Evolutionary conservation across 2,797 vertebrate species (phyloP).

Genomic region (Acridotheres tristis): DNA sequence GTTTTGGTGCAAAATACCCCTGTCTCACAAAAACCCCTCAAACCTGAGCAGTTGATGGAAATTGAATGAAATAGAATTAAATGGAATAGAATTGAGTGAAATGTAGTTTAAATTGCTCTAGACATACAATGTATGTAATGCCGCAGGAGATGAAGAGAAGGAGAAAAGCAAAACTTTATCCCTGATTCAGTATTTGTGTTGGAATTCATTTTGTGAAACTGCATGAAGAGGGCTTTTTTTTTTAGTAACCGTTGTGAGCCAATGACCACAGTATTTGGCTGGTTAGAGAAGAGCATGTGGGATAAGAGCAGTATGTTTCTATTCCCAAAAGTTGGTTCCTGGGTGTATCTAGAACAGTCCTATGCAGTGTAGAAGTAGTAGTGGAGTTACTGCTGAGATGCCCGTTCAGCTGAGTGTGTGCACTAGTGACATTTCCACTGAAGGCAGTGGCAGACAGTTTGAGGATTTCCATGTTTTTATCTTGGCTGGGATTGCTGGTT

Average conservation of each 20-base stretch:
- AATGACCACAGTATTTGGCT: not conserved
- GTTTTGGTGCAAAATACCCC: not conserved
- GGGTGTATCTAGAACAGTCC: not conserved
- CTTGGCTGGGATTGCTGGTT: not conserved
- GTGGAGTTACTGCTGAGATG: not conserved
- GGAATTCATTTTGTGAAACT: not conserved
- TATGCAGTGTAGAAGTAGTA: not conserved
- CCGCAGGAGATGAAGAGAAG: not conserved
- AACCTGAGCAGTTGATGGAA: not conserved
- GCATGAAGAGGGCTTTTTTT: not conserved
- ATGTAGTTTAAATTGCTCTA: not conserved
- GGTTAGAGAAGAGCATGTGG: not conserved
- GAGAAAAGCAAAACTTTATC: not conserved
- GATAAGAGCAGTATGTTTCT: not conserved
- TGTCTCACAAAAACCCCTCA: not conserved
- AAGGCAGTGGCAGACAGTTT: not conserved
- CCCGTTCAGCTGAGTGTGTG: not conserved
- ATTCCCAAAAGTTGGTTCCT: not conserved
- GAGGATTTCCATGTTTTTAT: fast-evolving
- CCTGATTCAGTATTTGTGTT: not conserved
- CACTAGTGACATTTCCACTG: not conserved
- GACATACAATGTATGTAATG: fast-evolving
- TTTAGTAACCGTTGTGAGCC: not conserved
- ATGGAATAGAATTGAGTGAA: not conserved
- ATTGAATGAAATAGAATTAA: not conserved